These are phyloP conservation scores for Drosophila ananassae DNA, from an alignment of 1,140 invertebrate genomes.

Conservation along the genomic window DNA sequence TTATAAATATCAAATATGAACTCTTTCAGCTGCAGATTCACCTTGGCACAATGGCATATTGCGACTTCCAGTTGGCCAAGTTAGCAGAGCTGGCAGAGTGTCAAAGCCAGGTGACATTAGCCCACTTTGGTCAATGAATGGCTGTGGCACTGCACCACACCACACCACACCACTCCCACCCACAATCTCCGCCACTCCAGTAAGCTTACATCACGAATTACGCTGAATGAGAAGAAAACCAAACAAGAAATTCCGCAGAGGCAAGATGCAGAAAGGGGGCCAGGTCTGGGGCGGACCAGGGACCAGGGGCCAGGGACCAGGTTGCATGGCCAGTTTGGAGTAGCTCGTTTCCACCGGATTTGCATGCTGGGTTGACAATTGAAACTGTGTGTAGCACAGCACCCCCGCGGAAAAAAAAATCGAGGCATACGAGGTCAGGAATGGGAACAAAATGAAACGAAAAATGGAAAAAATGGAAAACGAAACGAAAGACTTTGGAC, in stretches of 20 bases:
- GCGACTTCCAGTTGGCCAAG: slow-evolving; percentile 22
- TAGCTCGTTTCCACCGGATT: background rate
- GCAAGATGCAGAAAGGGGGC: slow-evolving; percentile 3
- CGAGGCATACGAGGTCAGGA: slow-evolving; percentile 70
- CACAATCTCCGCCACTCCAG: background rate
- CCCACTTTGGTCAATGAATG: slow-evolving; percentile 31
- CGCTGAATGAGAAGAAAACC: slow-evolving; percentile 16
- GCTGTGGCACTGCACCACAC: background rate
- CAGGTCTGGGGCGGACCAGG: no score
- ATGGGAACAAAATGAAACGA: slow-evolving; percentile 5
- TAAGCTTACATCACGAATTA: slow-evolving; percentile 25
- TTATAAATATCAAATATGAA: background rate
- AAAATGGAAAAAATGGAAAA: slow-evolving; percentile 17
- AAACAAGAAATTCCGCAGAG: slow-evolving; percentile 23
- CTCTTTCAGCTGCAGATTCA: slow-evolving; percentile 12
- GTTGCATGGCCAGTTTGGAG: slow-evolving; percentile 5
- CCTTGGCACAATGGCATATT: slow-evolving; percentile 31
- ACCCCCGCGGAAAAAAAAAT: slow-evolving; percentile 21
- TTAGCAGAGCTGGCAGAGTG: slow-evolving; percentile 30
- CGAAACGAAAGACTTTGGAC: slow-evolving; percentile 73
- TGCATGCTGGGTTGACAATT: slow-evolving; percentile 38
- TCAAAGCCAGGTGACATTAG: slow-evolving; percentile 43
- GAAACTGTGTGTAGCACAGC: background rate
- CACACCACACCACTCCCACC: no score
- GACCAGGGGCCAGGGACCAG: no score